Evolutionary conservation across 2,797 vertebrate genomes (phyloP), one percentile per base, ranked within the genome.

Genomic region (Botia almorhae): DNA sequence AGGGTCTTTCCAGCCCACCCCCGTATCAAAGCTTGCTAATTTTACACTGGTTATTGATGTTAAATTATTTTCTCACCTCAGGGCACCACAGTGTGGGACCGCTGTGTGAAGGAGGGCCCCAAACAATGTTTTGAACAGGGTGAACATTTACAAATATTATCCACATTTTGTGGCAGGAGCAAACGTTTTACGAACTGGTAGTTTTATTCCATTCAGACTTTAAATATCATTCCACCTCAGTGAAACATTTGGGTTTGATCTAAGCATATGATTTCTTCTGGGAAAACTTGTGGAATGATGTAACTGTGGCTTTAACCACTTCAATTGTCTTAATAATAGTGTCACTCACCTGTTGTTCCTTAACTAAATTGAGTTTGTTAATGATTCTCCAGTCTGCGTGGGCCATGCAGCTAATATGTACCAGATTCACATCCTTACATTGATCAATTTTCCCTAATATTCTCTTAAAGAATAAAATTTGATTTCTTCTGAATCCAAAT

Each of bases 21-120:
- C 91, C 93, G 89, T 85, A 87, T 83, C 89, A 89, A 86, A 83
- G 85, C 88, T 89, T 85, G 83, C 92, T 93, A 92, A 92, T 92
- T 94, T 93, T 87, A 90, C 87, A 72, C 67, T 53, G 23, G 5
- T 81, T 83, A 79, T 80, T 81, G 80, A 78, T 80, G 55, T 33
- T 75, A n/a, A 39, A 61, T 61, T 76, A 74, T 81, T 70, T 70
- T 77, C 51, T 69, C 68, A 70, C 43, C 70, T 70, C 61, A 69
- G 55, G 29, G 83, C 73, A 77, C 43, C 46, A 26, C 23, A 26
- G 23, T 16, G 53, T 51, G 69, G 56, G 63, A 77, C 46, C 17
- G 65, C 8, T 19, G 17, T n/a, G 58, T 55, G 29, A n/a, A 61
- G 26, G 16, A 74, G 46, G 19, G 36, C n/a, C 48, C 61, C 7